phyloP scores from a whole-genome alignment of 2,797 vertebrate genomes.

The Parauchenoglanis ngamensis region DNA sequence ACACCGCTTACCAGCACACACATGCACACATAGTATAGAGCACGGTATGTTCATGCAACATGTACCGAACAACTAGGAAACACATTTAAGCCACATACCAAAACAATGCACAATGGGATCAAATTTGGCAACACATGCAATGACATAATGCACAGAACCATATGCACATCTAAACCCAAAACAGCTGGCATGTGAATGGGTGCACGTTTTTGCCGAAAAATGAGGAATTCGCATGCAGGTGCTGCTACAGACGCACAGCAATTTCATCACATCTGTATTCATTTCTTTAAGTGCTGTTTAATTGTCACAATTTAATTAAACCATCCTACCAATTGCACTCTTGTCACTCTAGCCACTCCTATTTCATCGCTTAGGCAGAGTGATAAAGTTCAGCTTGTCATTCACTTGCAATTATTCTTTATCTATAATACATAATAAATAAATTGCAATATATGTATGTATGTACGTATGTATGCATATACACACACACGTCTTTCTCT shows the following conservation, averaged over 20 bases:
- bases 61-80: constrained; percentile 8
- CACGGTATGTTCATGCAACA: constrained; percentile 30
- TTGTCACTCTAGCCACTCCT: background rate
- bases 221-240: background rate
- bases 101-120: background rate
- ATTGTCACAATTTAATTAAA: constrained; percentile 4
- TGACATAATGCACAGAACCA: constrained; percentile 52
- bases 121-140: background rate
- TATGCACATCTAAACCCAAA: background rate
- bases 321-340: background rate
- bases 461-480: too few relatives aligned
- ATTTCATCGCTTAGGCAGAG: background rate
- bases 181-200: background rate
- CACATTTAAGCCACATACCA: background rate
- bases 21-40: constrained; percentile 56
- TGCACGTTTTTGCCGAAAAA: too few relatives aligned
- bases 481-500: background rate
- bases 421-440: background rate
- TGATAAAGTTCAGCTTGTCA: background rate
- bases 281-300: constrained; percentile 4
- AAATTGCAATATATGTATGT: background rate
- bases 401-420: background rate
- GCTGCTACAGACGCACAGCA: background rate
- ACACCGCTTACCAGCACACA: constrained; percentile 78
- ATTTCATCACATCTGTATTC: background rate